Evolutionary conservation across 2,113 vertebrate genomes (phyloP), one percentile per base, ranked within the genome.

Genomic region (Crotalus horridus): DNA sequence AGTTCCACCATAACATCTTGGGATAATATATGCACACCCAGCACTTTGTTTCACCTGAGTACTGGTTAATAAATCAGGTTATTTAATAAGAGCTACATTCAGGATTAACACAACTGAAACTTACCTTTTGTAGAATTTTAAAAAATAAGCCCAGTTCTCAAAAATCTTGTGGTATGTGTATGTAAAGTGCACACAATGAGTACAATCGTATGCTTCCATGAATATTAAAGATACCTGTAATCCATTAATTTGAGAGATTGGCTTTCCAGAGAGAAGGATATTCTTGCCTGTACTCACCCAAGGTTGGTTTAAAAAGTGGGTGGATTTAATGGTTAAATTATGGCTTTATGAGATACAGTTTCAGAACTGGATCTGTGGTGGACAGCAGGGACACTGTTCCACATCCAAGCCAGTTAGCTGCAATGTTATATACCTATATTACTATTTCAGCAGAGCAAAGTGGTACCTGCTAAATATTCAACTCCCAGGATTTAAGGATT

Each of bases 1-100:
- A 90, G 48, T 93, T 64, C 89, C n/a, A 74, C 74, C 46, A 88
- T 69, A 39, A 92, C 39, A 93, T 93, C 90, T 94, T 87, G 56
- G 69, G 17, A 21, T 81, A 81, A 81, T 94, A 88, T 46, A 95
- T 93, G 59, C 64, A 21, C 8, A 61, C 85, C 93, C 33, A 96
- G 91, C 90, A 92, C 64, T 94, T 87, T 61, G 17, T 46, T 87
- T 81, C 3, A 91, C 9, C 74, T 13, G 7, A 15, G 15, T 46
- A 29, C 24, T 58, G 29, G 43, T 86, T 89, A 89, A 85, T 89
- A 58, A 51, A 89, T 51, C 39, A 89, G 53, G 12, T 92, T 11
- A 20, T 7, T 48, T 56, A 33, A 51, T 17, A 23, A 61, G 54
- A 33, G 21, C 59, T 92, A 39, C n/a, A 59, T 92, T 92, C 51